Evolutionary conservation across 2,113 vertebrate genomes (phyloP).

Genomic region (Lucifuga dentata): DNA sequence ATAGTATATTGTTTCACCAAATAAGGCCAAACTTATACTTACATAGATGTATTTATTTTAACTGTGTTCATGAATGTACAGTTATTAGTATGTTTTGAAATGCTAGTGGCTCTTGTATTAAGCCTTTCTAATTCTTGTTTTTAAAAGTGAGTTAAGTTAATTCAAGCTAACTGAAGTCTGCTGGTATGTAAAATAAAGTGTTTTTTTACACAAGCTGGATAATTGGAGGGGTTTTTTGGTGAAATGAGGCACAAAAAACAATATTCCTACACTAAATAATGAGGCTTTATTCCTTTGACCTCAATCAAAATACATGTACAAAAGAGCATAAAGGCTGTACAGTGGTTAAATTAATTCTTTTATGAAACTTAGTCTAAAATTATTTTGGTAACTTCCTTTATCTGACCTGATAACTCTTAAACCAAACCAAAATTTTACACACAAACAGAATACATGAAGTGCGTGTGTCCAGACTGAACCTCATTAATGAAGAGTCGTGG

Average conservation of each 20-base stretch:
- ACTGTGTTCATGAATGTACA: slow-evolving; percentile 69
- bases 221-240: slow-evolving; percentile 1
- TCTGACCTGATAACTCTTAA: not conserved
- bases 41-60: slow-evolving; percentile 80
- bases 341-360: slow-evolving; percentile 55
- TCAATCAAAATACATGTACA: slow-evolving; percentile 54
- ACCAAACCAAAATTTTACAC: slow-evolving; percentile 26
- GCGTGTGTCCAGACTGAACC: slow-evolving; percentile 24
- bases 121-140: slow-evolving; percentile 72
- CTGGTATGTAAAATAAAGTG: slow-evolving; percentile 76
- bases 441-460: slow-evolving; percentile 41
- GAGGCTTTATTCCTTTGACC: slow-evolving; percentile 69
- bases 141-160: slow-evolving; percentile 73
- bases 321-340: slow-evolving; percentile 57
- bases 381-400: slow-evolving; percentile 16
- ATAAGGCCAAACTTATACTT: slow-evolving; percentile 73
- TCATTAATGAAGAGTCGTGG: slow-evolving; percentile 6
- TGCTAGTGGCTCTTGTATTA: slow-evolving; percentile 65
- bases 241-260: not conserved
- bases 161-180: slow-evolving; percentile 70
- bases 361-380: slow-evolving; percentile 37
- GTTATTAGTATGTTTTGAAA: slow-evolving; percentile 59
- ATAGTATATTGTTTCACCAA: slow-evolving; percentile 73
- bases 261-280: slow-evolving; percentile 4
- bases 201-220: slow-evolving; percentile 66